Percentiles rank a stretch among this genome's conserved stretches.
Conservation (phyloP, 2,113 vertebrate genomes). For the Lamprotornis superbus region DNA sequence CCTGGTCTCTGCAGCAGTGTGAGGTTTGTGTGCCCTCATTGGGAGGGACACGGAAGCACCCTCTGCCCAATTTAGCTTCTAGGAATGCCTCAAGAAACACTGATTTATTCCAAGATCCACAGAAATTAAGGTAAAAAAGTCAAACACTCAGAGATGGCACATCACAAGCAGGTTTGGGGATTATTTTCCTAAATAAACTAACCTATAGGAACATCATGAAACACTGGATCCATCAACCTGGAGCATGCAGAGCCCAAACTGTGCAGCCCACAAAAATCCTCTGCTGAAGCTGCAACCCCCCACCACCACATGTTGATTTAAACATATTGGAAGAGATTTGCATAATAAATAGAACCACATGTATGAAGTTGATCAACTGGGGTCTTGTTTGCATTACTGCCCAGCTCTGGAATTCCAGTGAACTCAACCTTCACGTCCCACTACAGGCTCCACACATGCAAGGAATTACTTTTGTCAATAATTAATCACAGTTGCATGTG, state of each 20-base stretch:
- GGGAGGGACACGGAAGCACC: accelerated
- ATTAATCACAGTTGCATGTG: conserved; percentile 34
- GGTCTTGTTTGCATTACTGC: neutral
- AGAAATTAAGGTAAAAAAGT: neutral
- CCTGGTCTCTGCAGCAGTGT: neutral
- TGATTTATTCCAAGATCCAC: neutral
- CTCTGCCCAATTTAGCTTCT: neutral
- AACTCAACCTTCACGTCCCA: neutral
- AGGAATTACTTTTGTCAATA: conserved; percentile 7
- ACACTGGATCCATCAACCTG: accelerated
- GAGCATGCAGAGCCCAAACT: neutral
- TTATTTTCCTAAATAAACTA: neutral
- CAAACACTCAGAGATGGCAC: neutral
- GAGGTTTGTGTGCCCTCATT: neutral
- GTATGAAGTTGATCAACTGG: neutral
- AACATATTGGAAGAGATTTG: neutral
- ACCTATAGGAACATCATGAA: neutral
- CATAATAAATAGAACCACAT: conserved; percentile 29
- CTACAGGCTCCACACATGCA: neutral
- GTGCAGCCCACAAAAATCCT: neutral
- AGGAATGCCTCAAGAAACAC: neutral
- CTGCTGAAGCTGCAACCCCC: neutral
- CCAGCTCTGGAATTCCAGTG: neutral
- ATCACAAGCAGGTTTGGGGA: neutral
- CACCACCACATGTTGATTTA: neutral